Evolutionary conservation across 1,140 invertebrate species (phyloP), one percentile per base, ranked within the genome.

Genomic region (Hylyphantes graminicola): DNA sequence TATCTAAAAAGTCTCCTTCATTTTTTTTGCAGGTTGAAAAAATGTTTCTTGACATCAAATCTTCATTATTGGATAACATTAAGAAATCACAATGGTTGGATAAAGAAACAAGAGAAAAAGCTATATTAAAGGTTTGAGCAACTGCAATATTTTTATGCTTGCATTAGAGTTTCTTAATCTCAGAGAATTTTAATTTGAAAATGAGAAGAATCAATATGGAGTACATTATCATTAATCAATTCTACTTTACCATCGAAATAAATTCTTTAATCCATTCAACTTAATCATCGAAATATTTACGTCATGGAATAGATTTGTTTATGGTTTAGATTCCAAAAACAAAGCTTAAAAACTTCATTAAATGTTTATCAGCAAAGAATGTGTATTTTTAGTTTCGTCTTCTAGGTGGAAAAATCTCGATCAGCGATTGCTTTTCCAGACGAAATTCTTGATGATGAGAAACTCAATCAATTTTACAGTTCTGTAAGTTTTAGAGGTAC

Each of bases 1-100:
- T 35, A 35, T 5, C 35, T 35, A 35, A 35, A 35, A 35, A 35
- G 1, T 35, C 35, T 35, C 35, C 35, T 1, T 35, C 35, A 35
- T 3, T 12, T 19, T 57, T 72, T 55, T 59, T 48, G 48, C 63
- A 81, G 78, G 15, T 81, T 19, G 68, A 81, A 19, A 72, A 51
- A 19, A 72, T 81, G 78, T 70, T 81, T 63, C 67, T 21, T 72
- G 68, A 61, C 12, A 81, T 81, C 51, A 67, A 72, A 81, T 67
- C n/a, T 15, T 50, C 67, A 13, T 63, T 81, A 17, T 3, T 81
- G 35, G 50, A 61, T 19, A 54, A 65, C 15, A 73, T 83, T 59
- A 83, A 67, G 51, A 15, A 64, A n/a, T 51, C 72, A 3, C 35
- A 65, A 54, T 83, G 80, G 80, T 13, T 83, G 61, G 80, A 83